Base-by-base conservation (phyloP, 2,113 vertebrate species). In the Engystomops pustulosus region DNA sequence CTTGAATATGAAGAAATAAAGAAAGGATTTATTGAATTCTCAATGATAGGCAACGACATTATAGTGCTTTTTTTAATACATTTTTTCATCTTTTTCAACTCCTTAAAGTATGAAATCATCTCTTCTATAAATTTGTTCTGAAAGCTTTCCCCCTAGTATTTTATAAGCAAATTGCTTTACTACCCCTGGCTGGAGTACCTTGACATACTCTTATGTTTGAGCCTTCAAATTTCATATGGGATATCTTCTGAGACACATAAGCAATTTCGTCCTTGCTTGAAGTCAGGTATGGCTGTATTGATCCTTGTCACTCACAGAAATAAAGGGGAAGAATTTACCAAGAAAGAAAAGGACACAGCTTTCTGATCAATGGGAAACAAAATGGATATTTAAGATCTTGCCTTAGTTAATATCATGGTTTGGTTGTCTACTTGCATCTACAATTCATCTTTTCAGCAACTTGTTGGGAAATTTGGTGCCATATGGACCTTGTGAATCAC, bases 191-290 rank as follows among this genome's bases (percentile, higher is more conserved):
- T 70, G 65, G 41, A 60, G 51, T 60, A 53, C 27, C 20, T 68
- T 80, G 44, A n/a, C 51, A 38, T 15, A 32, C 30, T 69, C 15
- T 23, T 70, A 38, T 55, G 65, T 30, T 23, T 82, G 34, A 71
- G 23, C 49, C 30, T 8, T 55, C 4, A 20, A 25, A 36, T 51
- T 47, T 17, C 41, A 15, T 49, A 65, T 49, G 18, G 32, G n/a
- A 49, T n/a, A 68, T 77, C 53, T 72, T 77, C 18, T 38, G 74
- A 69, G 17, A 18, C 47, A 68, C 44, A 84, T 12, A 55, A 51
- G 79, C 67, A 55, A 6, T 77, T 84, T 83, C 32, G 67, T 65
- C 45, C 70, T 83, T 65, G 53, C 34, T 36, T 55, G n/a, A 58
- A 58, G 47, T 38, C 32, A 72, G 80, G 68, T 47, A 80, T 67